phyloP scores from a whole-genome alignment of 1,140 invertebrate genomes.

The Ostrea denselamellosa region DNA sequence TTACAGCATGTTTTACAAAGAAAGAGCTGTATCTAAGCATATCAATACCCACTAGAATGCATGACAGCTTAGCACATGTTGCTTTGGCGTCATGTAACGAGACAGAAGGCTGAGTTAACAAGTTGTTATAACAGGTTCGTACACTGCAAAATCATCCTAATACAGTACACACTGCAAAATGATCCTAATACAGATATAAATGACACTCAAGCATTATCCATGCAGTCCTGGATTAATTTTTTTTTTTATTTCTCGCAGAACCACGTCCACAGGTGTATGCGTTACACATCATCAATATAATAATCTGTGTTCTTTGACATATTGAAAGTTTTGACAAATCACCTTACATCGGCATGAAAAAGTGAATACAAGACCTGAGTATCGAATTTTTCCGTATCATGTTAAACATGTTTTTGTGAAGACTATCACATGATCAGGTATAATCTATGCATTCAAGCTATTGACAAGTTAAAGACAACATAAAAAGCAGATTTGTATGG shows the following conservation, averaged over 20 bases:
- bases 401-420: neutral
- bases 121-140: neutral
- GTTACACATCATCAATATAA: neutral
- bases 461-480: conserved; percentile 2
- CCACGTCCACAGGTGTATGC: neutral
- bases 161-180: too few species aligned
- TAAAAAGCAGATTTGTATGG: conserved; percentile 21
- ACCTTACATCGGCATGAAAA: neutral
- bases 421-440: neutral
- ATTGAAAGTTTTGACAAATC: conserved; percentile 21
- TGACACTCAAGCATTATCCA: neutral
- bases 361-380: neutral
- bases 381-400: neutral
- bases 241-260: neutral
- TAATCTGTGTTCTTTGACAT: conserved; percentile 20
- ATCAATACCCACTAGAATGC: neutral
- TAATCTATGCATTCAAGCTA: conserved; percentile 24
- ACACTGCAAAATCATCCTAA: too few species aligned
- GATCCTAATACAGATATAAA: neutral
- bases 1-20: neutral
- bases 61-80: neutral
- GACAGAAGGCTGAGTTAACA: neutral
- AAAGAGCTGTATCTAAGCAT: neutral
- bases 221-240: neutral
- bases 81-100: neutral